A percentile compares a stretch with the other conserved stretches of the same genome.
These are phyloP conservation scores for Aspiorhynchus laticeps DNA, from an alignment of 2,113 vertebrate species.

Conservation along the genomic window DNA sequence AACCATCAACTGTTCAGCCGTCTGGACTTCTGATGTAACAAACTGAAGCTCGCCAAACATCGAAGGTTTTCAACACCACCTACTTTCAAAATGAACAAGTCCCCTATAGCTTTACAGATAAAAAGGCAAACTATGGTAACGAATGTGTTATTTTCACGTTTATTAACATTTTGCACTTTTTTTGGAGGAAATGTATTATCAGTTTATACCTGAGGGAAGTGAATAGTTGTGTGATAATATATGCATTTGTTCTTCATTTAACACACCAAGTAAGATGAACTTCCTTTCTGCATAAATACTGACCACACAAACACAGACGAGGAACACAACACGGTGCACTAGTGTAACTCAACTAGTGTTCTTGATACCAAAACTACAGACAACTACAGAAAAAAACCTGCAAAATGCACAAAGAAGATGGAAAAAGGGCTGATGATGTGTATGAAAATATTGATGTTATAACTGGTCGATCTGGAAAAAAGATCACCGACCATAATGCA, in stretches of 20 bases:
- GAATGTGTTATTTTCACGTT: no score
- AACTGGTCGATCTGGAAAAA: no score
- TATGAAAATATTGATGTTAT: background rate
- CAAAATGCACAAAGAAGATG: background rate
- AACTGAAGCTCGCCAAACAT: no score
- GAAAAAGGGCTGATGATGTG: background rate
- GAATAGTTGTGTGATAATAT: background rate
- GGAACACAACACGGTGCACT: background rate
- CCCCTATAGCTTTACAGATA: no score
- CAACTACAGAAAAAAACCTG: background rate
- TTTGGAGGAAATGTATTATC: background rate
- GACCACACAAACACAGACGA: background rate
- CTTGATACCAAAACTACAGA: background rate
- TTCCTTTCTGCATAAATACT: background rate
- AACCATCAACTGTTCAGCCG: no score
- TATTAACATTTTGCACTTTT: background rate
- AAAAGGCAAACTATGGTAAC: no score
- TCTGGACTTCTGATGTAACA: no score
- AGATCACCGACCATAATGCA: no score
- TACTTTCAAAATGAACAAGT: no score
- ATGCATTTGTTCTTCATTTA: background rate
- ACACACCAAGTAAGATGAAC: background rate
- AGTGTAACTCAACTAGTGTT: background rate
- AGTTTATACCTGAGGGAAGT: background rate
- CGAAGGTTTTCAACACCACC: no score